Evolutionary conservation across 2,888 invertebrate species (phyloP).

Genomic region (Eupithecia pulchellata): DNA sequence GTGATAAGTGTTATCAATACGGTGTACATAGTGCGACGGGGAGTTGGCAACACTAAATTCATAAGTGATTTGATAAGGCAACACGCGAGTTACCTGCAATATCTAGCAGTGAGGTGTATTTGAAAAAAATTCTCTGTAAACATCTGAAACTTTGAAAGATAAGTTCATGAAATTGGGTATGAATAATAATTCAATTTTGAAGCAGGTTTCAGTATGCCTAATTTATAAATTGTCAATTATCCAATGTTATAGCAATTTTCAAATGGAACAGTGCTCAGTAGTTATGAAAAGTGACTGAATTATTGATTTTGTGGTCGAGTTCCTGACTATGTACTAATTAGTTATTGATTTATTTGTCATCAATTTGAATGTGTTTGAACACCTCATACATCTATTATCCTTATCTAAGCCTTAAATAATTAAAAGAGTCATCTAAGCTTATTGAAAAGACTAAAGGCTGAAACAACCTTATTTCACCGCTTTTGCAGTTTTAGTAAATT

Average conservation of each 20-base stretch:
- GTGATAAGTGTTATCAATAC: constrained; percentile 79
- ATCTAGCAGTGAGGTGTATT: constrained; percentile 39
- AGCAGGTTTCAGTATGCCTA: constrained; percentile 2
- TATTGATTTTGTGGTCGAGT: constrained; percentile 1
- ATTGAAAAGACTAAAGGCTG: not conserved
- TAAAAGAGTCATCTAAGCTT: not conserved
- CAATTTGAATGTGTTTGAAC: not conserved
- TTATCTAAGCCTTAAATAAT: not conserved
- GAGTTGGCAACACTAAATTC: constrained; percentile 43
- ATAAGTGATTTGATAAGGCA: constrained; percentile 40
- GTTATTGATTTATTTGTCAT: not conserved
- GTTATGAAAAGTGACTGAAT: constrained; percentile 19
- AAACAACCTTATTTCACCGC: not conserved
- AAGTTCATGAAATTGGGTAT: too few species aligned
- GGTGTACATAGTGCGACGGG: constrained; percentile 58
- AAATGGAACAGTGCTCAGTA: constrained; percentile 17
- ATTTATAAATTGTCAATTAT: constrained; percentile 24
- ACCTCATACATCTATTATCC: not conserved
- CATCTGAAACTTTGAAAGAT: too few species aligned
- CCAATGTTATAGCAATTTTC: constrained; percentile 8
- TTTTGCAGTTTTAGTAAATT: not conserved
- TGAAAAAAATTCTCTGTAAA: not conserved
- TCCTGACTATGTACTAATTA: not conserved
- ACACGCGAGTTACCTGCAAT: constrained; percentile 29
- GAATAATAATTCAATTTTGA: not conserved